Base-by-base conservation (phyloP, 1,140 invertebrate species). In the Campoletis sonorensis region DNA sequence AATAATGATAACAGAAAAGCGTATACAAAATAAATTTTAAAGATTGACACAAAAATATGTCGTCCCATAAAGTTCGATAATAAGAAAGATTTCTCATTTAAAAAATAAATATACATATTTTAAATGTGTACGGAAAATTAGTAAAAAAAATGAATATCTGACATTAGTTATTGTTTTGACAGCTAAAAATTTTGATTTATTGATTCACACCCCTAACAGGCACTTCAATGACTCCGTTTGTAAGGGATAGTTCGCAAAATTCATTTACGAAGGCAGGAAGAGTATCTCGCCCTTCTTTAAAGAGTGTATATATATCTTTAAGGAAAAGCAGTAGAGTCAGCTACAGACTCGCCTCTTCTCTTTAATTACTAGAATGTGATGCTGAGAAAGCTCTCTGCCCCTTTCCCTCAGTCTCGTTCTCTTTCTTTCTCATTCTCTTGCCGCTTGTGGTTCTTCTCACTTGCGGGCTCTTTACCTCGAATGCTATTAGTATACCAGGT, bases 391-490 rank as follows among this genome's bases (percentile, higher is more conserved):
- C 11, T 11, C 61, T 64, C 23, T 4, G 5, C 11, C 40, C 11
- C 40, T 45, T 13, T 45, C 40, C 13, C 40, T 45, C 40, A 10
- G 5, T 45, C 8, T 45, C 40, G 5, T 11, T 8, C 7, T 10
- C 40, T 11, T 45, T 45, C 40, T 45, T 45, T 45, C 40, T 45
- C 40, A 45, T 5, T 45, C 40, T 45, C 7, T 54, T 54, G 1
- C 51, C n/a, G 51, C 51, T n/a, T 54, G 51, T 18, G 51, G n/a
- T 64, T 64, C 21, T 26, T 64, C 61, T 10, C 61, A 23, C 61
- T 64, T 64, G n/a, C n/a, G 61, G 61, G 23, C n/a, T 64, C 61
- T 64, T 64, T 64, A 64, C 10, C 23, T 26, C 61, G 61, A 64
- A 26, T 64, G 61, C n/a, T 64, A 64, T 26, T 64, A 64, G 61